Base-by-base conservation (phyloP, 1,140 invertebrate genomes). In the Wiebesia pumilae region DNA sequence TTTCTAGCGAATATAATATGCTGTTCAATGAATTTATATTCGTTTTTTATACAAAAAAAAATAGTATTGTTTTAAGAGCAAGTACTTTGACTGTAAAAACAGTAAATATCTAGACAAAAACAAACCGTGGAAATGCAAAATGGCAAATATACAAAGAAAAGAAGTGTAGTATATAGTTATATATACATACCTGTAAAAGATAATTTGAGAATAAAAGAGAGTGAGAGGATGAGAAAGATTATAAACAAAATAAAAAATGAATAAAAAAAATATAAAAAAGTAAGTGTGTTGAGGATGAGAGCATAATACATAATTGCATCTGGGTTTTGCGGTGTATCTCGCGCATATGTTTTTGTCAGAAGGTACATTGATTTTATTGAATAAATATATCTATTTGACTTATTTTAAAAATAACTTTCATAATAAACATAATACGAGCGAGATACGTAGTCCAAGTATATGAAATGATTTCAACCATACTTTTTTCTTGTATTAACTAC, bases 371-470 rank as follows among this genome's bases (percentile, higher is more conserved):
- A 35, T 83, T 86, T 86, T 93, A 92, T 93, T 92, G 86, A 93
- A 92, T 92, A 92, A 93, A 92, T 75, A 81, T 91, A 92, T 92
- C 90, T 92, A 91, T 92, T 93, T 92, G 90, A 92, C 91, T 88
- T 93, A 92, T 77, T 86, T 86, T 78, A 67, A 82, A 86, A 81
- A 79, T 75, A 75, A 75, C 33, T 78, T 86, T 82, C 78, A 86
- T 82, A 86, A 82, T 62, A 81, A 80, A 54, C 16, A 10, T 73
- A 78, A 47, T 58, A 35, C 35, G 33, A 81, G 30, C 81, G 30
- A 82, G 14, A 67, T 77, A 65, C 4, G 75, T 78, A 78, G 58
- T 82, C 10, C 83, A 82, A 82, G 43, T 86, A 82, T 81, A 81
- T 4, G 35, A 77, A 69, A 73, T 75, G 9, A 86, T 67, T 86